Percentiles rank a stretch among this genome's conserved stretches.
Conservation (phyloP, 2,797 vertebrate species). For the Rhynchotus rufescens region DNA sequence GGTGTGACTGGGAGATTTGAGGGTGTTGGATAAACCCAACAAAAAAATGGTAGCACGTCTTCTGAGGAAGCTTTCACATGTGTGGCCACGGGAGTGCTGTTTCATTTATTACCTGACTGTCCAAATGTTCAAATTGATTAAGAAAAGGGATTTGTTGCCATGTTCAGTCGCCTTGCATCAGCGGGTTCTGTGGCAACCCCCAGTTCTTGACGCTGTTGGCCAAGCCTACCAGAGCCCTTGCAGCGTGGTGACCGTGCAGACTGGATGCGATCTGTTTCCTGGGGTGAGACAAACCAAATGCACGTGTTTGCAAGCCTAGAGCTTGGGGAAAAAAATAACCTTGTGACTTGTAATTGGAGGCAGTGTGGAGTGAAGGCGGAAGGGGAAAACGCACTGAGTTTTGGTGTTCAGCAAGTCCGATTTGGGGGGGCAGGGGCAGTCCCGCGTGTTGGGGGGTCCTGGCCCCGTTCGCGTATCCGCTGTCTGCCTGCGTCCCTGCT, state of each 20-base stretch:
- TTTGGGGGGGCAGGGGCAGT: background rate
- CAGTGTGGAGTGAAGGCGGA: accelerated
- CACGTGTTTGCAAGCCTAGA: background rate
- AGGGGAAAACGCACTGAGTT: background rate
- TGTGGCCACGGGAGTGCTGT: background rate
- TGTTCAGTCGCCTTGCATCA: background rate
- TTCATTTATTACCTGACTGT: accelerated
- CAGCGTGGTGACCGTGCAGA: background rate
- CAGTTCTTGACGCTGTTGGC: background rate
- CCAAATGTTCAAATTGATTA: background rate
- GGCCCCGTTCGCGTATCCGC: background rate
- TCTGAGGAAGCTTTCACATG: background rate
- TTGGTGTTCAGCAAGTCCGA: background rate
- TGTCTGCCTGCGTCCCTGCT: background rate
- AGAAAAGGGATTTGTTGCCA: background rate
- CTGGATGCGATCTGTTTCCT: accelerated
- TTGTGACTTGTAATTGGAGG: background rate
- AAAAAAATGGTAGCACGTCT: accelerated
- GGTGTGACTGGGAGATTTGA: background rate
- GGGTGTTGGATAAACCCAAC: background rate
- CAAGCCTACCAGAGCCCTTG: background rate
- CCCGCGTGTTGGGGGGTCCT: background rate
- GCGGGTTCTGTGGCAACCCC: background rate
- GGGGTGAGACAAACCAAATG: background rate
- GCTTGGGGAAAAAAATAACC: accelerated